Percentiles rank a stretch among this genome's conserved stretches.
Conservation (phyloP, 2,113 vertebrate genomes). For the Eurypyga helias region DNA sequence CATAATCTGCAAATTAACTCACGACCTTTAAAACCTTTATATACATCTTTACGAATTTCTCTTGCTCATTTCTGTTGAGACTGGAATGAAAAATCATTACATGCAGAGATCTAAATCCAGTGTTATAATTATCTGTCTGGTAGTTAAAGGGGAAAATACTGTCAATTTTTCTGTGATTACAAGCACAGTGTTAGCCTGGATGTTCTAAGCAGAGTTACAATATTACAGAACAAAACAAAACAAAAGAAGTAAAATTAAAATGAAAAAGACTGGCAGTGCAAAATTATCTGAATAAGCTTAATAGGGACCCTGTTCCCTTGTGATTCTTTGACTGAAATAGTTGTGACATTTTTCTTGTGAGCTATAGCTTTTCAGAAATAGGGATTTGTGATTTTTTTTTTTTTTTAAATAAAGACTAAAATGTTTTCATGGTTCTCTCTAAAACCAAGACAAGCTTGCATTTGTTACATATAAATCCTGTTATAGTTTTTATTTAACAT, state of each 20-base stretch:
- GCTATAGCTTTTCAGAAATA: background rate
- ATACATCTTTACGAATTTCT: background rate
- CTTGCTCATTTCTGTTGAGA: background rate
- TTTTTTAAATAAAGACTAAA: background rate
- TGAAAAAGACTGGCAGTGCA: background rate
- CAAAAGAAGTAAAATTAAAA: background rate
- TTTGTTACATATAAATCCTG: background rate
- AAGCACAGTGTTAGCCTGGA: background rate
- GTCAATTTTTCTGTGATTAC: background rate
- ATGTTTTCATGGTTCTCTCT: background rate
- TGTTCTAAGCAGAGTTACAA: background rate
- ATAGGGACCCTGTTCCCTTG: accelerated
- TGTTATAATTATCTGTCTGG: background rate
- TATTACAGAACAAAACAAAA: background rate
- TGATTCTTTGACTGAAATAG: background rate
- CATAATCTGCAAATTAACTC: background rate
- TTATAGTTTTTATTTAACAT: background rate
- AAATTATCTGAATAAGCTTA: background rate
- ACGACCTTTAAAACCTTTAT: background rate
- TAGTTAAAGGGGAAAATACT: background rate
- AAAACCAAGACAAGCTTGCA: background rate
- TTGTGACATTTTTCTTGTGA: background rate
- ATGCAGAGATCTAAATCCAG: background rate
- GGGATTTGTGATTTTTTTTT: background rate
- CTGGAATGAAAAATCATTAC: background rate